These are phyloP conservation scores for Podilymbus podiceps DNA, from an alignment of 2,113 vertebrate species.

Conservation along the genomic window DNA sequence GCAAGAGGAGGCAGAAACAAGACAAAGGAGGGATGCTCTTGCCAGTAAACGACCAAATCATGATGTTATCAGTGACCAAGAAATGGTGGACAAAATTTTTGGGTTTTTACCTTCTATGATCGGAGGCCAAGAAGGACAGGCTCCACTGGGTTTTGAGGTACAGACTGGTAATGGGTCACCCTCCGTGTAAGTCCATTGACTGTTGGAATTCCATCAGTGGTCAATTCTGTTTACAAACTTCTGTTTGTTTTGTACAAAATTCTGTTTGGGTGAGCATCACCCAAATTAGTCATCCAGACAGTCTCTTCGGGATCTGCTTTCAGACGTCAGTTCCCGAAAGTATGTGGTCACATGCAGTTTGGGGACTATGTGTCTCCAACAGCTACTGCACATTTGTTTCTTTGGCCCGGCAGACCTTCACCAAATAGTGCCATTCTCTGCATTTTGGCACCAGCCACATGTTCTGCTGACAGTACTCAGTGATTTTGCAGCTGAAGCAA, in stretches of 20 bases:
- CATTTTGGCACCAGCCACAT: background rate
- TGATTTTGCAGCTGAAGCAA: background rate
- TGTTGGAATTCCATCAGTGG: background rate
- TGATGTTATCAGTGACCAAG: slow-evolving; percentile 76
- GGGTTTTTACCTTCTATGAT: slow-evolving; percentile 86
- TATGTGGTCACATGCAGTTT: background rate
- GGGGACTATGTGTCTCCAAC: background rate
- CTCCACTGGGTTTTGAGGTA: slow-evolving; percentile 83
- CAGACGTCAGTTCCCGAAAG: background rate
- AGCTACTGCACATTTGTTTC: background rate
- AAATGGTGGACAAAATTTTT: slow-evolving; percentile 93
- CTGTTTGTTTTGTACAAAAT: no score
- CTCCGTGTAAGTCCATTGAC: background rate
- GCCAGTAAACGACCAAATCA: slow-evolving; percentile 69
- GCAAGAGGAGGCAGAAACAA: slow-evolving; percentile 50
- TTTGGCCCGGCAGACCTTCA: background rate
- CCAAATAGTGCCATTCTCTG: background rate
- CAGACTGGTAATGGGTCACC: background rate
- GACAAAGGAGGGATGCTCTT: slow-evolving; percentile 49
- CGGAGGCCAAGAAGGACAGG: slow-evolving; percentile 83
- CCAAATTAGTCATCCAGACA: background rate
- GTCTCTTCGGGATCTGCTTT: background rate
- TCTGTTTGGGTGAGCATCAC: no score
- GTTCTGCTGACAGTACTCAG: background rate
- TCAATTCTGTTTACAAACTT: background rate